These are phyloP conservation scores for Ifrita kowaldi DNA, from an alignment of 2,113 vertebrate genomes.

Conservation along the genomic window DNA sequence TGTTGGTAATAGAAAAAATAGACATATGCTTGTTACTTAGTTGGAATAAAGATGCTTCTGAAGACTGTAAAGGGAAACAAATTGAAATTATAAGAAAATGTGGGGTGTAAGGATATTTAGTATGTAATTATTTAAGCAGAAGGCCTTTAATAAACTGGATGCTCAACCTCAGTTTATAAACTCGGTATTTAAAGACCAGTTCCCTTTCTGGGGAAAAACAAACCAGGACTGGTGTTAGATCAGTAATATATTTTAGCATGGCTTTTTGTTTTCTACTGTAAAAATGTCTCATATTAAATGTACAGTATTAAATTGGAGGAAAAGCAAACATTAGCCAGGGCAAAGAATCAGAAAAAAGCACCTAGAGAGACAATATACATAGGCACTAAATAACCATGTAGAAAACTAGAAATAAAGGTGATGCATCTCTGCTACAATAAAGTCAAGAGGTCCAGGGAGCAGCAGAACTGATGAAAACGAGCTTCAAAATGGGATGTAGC, in stretches of 20 bases:
- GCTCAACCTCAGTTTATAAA: not conserved
- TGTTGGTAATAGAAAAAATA: not conserved
- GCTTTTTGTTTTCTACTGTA: not conserved
- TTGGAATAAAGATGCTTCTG: not conserved
- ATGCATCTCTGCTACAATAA: not conserved
- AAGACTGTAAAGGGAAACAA: not conserved
- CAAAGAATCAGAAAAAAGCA: not conserved
- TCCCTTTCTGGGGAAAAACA: not conserved
- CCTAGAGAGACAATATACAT: not conserved
- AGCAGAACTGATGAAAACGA: not conserved
- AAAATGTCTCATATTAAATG: not conserved
- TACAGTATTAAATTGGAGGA: not conserved
- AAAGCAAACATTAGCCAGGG: not conserved
- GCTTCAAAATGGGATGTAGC: not conserved
- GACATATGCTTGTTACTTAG: not conserved
- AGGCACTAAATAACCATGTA: not conserved
- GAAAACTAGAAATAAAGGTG: not conserved
- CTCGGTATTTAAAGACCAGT: not conserved
- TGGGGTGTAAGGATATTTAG: not conserved
- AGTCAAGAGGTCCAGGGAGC: not conserved
- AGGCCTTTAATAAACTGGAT: not conserved
- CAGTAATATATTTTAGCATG: not conserved
- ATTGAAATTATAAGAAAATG: not conserved
- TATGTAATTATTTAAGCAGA: not conserved
- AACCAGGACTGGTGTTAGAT: not conserved